Percentiles rank a stretch among this genome's conserved stretches.
Conservation (phyloP, 2,888 invertebrate genomes). For the Agonopterix subpropinquella region DNA sequence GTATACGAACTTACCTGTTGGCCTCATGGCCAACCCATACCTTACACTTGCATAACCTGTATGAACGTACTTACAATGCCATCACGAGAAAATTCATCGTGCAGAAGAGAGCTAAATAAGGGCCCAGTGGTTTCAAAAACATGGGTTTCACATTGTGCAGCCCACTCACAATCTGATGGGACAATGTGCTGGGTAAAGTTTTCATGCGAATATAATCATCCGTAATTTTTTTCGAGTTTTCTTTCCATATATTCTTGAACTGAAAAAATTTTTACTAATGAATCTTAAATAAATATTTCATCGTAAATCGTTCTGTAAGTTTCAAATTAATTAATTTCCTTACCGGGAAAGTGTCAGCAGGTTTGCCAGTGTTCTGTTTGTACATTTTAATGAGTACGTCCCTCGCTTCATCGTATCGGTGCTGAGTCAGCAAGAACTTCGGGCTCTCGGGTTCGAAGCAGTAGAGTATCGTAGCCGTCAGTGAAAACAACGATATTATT, state of each 20-base stretch:
- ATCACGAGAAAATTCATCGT: conserved; percentile 25
- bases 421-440: conserved; percentile 48
- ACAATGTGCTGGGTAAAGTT: conserved; percentile 7
- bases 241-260: conserved; percentile 33
- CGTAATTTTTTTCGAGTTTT: conserved; percentile 14
- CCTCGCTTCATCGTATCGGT: conserved; percentile 47
- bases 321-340: conserved; percentile 9
- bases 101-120: conserved; percentile 20
- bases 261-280: conserved; percentile 10
- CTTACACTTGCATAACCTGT: no score
- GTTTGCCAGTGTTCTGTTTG: conserved; percentile 44
- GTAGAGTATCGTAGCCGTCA: conserved; percentile 37
- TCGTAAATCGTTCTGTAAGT: no score
- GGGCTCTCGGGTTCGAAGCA: conserved; percentile 51
- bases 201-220: conserved; percentile 9
- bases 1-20: no score
- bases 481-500: conserved; percentile 42
- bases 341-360: conserved; percentile 45
- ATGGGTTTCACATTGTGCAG: no score
- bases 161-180: no score
- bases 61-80: conserved; percentile 28
- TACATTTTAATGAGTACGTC: conserved; percentile 47
- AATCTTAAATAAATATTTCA: background rate
- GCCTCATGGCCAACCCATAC: no score
- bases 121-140: no score